Conservation (phyloP, 1,140 invertebrate species). For the Ladona fulva region DNA sequence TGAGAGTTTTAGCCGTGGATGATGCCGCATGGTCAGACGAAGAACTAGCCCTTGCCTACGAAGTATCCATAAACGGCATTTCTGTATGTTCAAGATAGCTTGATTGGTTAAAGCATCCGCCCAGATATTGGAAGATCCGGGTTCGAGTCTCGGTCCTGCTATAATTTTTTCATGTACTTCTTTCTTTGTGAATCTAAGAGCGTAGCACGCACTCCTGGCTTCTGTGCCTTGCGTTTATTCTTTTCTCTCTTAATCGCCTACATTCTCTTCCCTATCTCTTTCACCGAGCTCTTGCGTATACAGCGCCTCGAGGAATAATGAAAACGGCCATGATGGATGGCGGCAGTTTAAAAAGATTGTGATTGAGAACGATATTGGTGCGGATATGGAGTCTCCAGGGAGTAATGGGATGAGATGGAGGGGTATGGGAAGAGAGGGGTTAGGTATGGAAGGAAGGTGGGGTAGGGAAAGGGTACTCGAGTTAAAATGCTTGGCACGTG, state of each 20-base stretch:
- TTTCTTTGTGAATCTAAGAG: no score
- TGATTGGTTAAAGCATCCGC: no score
- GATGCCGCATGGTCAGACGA: no score
- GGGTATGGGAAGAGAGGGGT: not conserved
- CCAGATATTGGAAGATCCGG: no score
- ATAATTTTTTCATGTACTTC: no score
- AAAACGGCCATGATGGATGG: not conserved
- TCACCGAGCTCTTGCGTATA: not conserved
- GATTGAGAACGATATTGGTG: not conserved
- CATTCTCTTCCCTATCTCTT: not conserved
- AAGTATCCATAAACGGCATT: no score
- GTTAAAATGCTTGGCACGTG: no score
- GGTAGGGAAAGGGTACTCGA: not conserved
- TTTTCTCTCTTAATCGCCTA: not conserved
- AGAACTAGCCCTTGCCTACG: no score
- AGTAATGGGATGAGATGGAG: not conserved
- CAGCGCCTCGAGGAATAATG: not conserved
- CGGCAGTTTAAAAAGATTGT: conserved; percentile 6
- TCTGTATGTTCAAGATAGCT: no score
- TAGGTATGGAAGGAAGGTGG: not conserved
- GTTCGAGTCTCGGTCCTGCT: no score
- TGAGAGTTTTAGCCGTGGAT: no score
- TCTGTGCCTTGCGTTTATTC: not conserved
- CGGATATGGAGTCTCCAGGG: not conserved
- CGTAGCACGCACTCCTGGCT: no score